Evolutionary conservation across 1,140 invertebrate genomes (phyloP).

Genomic region (Metopolophium dirhodum): DNA sequence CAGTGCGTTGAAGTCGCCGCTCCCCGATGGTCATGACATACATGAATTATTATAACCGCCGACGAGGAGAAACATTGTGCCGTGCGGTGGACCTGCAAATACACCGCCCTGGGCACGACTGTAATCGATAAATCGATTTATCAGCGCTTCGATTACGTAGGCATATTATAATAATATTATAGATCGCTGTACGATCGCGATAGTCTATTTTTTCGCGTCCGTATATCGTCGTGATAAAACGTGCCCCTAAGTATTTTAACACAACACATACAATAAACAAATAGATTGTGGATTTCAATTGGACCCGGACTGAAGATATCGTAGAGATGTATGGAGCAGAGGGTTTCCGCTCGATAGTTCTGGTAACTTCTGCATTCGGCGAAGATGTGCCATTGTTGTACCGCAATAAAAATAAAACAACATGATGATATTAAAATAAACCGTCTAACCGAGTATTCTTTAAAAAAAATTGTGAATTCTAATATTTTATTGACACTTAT

Average conservation of each 20-base stretch:
- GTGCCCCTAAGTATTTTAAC: background rate
- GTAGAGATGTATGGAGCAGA: no score
- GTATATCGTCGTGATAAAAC: background rate
- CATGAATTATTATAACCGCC: background rate
- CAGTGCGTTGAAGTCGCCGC: background rate
- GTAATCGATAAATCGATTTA: background rate
- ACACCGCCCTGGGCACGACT: background rate
- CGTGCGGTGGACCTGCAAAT: background rate
- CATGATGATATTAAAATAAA: no score
- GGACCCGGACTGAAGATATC: no score
- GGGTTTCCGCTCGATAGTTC: no score
- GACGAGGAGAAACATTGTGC: background rate
- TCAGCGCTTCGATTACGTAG: background rate
- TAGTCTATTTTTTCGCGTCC: background rate
- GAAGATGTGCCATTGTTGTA: no score
- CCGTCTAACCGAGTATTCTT: no score
- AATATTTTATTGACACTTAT: no score
- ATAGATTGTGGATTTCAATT: no score
- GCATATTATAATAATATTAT: no score
- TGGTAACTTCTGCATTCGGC: no score
- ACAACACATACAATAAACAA: background rate
- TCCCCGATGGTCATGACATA: background rate
- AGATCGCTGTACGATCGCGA: background rate
- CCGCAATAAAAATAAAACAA: no score
- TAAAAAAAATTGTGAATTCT: no score